Base-by-base conservation (phyloP, 2,888 invertebrate species). In the Polyploca ridens region DNA sequence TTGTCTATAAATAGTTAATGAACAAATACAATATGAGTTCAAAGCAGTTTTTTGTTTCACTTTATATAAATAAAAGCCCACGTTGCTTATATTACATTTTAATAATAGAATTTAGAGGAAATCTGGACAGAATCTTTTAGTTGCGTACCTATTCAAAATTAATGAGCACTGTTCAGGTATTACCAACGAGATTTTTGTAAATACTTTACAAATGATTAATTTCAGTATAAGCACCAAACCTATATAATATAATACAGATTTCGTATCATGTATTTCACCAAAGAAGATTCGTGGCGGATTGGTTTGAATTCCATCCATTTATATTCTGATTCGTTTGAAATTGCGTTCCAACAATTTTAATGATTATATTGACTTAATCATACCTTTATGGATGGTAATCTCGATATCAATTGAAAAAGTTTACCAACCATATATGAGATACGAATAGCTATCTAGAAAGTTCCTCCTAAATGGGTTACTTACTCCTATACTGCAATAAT, bases 101-200 rank as follows among this genome's bases (percentile, higher is more conserved):
- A 84, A 81, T 83, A 77, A 79, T 81, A 83, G 79, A 79, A 74
- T 77, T 73, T 81, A 65, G 75, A 74, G 82, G 83, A 82, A 71
- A 81, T 84, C 83, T 83, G 83, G 79, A 72, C 75, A 84, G 74
- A 76, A 79, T 83, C 83, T 81, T 79, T 84, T 77, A 75, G 72
- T 74, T 70, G 66, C 77, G 78, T 76, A 67, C 66, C 73, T 77
- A 77, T 77, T 76, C 71, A 76, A 81, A 72, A 77, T 78, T 80
- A 79, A 81, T 82, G 77, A 75, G 70, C 66, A 68, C 64, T 71
- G 69, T 75, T 78, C 27, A 27, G 27, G 27, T 74, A 75, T 73
- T 74, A 68, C 58, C 19, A 19, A 19, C 54, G 69, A 67, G 72
- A 72, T 71, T 76, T 73, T 74, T 70, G 63, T 68, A 70, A 63